Base-by-base conservation (phyloP, 2,797 vertebrate species). In the Sebastes aleutianus region DNA sequence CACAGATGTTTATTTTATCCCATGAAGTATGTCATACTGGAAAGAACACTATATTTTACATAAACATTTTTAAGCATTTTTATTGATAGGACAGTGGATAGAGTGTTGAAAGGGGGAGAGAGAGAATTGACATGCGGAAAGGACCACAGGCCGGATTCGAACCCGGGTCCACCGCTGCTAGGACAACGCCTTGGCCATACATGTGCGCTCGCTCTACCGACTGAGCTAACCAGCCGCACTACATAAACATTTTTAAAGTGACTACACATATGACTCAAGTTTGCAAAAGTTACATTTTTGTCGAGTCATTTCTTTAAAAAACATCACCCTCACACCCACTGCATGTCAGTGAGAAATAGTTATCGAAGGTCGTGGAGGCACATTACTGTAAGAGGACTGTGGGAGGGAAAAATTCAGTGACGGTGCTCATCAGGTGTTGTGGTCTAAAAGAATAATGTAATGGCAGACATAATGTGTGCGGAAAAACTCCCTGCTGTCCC, bases 401-500 rank as follows among this genome's bases (percentile, higher is more conserved):
- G 31, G 54, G 68, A 53, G 59, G 70, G 53, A 59, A 14, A 58
- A 2, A 61, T 27, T 66, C 69, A 34, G 13, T n/a, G 29, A 29
- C 5, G 0, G 4, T 16, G 29, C 27, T 80, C 64, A 53, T 32
- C 58, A 73, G 36, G 27, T 63, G n/a, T 47, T 74, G 74, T 58
- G 8, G 29, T 62, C 16, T 20, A 10, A 71, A 61, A 22, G 32
- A 80, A 66, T 16, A 76, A 56, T 18, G 16, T 64, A 14, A 59
- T 62, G 50, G 29, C 72, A 75, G 31, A 57, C 76, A 11, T 47
- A 50, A 73, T 54, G 56, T n/a, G 27, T 31, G 39, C 29, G 31
- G 66, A 26, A 39, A 50, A 70, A 85, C 83, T 85, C 88, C 74
- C 84, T 74, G 61, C 43, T 56, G 50, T 65, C 26, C 43, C 63